Evolutionary conservation across 2,113 vertebrate genomes (phyloP), one percentile per base, ranked within the genome.

Genomic region (Cardinalis cardinalis): DNA sequence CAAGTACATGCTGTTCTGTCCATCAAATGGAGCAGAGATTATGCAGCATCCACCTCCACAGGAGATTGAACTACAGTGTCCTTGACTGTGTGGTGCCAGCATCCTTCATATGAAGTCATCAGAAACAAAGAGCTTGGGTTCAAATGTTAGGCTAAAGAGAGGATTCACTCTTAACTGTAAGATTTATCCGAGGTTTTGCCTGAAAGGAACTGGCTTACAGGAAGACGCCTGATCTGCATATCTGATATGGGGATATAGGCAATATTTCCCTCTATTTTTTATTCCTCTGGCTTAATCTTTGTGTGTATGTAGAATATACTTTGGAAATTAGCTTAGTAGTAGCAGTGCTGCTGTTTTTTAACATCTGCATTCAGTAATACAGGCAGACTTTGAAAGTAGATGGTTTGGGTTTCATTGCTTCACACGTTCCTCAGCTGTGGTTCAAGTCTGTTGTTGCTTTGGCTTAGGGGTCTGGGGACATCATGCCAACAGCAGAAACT

Each of bases 71-170:
- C 86, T 86, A 36, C 2, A 0, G 55, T 72, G 81, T 92, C 91
- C 70, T 84, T 89, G 74, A 48, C 85, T 77, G 10, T 87, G 69
- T 69, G 44, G 26, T 95, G 90, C 63, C 92, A 85, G 14, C 74
- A 89, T 94, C 87, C 66, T 89, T 96, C 91, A 72, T 92, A 58
- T 93, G 90, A 94, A 93, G 66, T 96, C 84, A 94, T 63, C 73
- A 78, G 68, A 88, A 87, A 18, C 74, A 79, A 60, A 77, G 77
- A 94, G 48, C 44, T 86, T 36, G 34, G 41, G 88, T 89, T 94
- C 68, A 88, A 89, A 78, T 82, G 81, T 86, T 55, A 6, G 6
- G 29, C 61, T 82, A 32, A 82, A 61, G 68, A 59, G 81, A n/a
- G 36, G 31, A 18, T 59, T 86, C 43, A 36, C 43, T 48, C 74